These are phyloP conservation scores for Chloroclysta siterata DNA, from an alignment of 2,888 invertebrate genomes.

Conservation along the genomic window DNA sequence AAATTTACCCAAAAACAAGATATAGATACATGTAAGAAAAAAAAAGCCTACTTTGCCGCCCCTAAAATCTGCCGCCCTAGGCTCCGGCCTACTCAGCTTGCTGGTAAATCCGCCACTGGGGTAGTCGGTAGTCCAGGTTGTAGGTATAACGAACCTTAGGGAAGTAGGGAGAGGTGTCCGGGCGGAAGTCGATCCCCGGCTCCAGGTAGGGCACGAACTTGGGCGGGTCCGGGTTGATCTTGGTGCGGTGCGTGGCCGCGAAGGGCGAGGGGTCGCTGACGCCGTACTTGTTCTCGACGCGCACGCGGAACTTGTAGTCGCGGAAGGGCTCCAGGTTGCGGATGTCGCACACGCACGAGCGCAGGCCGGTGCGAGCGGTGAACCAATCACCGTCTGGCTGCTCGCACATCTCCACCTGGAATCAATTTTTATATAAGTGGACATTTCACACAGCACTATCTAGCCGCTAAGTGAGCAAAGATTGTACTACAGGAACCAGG, in stretches of 20 bases:
- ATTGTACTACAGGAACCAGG: too few species aligned
- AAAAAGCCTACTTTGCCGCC: too few species aligned
- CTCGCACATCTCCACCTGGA: constrained; percentile 94
- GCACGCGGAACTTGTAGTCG: constrained; percentile 97
- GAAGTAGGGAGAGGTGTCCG: constrained; percentile 94
- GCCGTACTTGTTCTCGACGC: constrained; percentile 98
- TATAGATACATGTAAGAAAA: too few species aligned
- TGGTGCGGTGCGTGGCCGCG: constrained; percentile 91
- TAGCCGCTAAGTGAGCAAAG: too few species aligned
- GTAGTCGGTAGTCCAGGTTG: too few species aligned
- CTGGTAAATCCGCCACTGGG: too few species aligned
- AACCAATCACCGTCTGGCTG: constrained; percentile 97
- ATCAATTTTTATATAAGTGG: too few species aligned
- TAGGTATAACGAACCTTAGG: too few species aligned
- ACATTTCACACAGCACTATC: too few species aligned
- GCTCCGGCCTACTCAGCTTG: too few species aligned
- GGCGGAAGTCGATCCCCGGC: constrained; percentile 92
- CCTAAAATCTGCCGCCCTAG: too few species aligned
- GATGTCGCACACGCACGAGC: constrained; percentile 95
- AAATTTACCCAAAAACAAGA: too few species aligned
- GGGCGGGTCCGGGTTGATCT: constrained; percentile 91
- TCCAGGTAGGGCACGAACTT: constrained; percentile 92
- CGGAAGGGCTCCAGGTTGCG: constrained; percentile 95
- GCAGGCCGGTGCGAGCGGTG: constrained; percentile 92
- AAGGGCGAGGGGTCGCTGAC: constrained; percentile 98